Evolutionary conservation across 2,797 vertebrate species (phyloP), one percentile per base, ranked within the genome.

Genomic region (Alouatta caraya): DNA sequence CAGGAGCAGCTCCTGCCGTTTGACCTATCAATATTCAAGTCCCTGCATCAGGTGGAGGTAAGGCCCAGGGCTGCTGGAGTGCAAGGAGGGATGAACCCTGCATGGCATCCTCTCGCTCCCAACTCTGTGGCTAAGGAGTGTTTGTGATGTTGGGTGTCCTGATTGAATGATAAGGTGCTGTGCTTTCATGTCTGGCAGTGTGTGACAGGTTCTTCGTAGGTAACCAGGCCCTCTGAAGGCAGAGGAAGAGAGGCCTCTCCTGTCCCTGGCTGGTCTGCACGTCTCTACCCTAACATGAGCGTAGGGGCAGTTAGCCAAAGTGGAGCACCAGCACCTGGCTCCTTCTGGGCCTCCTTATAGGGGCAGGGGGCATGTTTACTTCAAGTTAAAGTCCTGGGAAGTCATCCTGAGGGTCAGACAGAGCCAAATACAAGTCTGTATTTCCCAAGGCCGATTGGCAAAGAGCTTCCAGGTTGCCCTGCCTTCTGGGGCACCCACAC

Each of bases 1-100:
- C 98, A 99, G 97, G 99, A 99, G 97, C 99, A 98, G 97, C 98
- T 98, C 75, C 99, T 99, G 39, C 99, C 99, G 8, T 99, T 99
- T 96, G 99, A 99, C 98, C 98, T 99, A 88, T 99, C 99, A 21
- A 98, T 99, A 96, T 99, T 99, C 98, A 99, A 99, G 93, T 99
- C 99, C 0, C 99, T 99, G 98, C 99, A 99, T 96, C 99, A 99
- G 97, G 99, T 99, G 79, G 99, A 99, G 99, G 99, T 99, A 98
- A 88, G 98, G 33, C 73, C 76, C 30, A 4, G 73, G 24, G 59
- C 48, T 21, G 2, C 48, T 22, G 55, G 46, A 48, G 30, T 39
- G 19, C 37, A 72, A 70, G 52, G 3, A 2, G 67, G 48, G 48
- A 24, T 37, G 83, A 67, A 19, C 39, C 19, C 42, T 92, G 19